Evolutionary conservation across 2,113 vertebrate genomes (phyloP).

Genomic region (Strigops habroptila): DNA sequence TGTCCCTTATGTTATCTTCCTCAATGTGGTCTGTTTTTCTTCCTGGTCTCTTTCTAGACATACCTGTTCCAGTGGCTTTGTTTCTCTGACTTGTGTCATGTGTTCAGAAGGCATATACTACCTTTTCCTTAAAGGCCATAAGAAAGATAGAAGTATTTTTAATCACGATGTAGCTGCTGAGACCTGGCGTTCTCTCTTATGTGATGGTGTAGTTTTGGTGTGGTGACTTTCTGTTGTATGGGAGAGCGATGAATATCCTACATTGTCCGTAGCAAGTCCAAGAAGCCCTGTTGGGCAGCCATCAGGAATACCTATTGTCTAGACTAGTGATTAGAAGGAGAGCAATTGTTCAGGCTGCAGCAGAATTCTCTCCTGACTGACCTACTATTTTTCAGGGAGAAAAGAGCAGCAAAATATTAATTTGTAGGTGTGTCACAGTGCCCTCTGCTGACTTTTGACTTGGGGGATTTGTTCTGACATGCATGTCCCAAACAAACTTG

Average conservation of each 20-base stretch:
- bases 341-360: background rate
- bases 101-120: background rate
- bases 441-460: background rate
- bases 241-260: background rate
- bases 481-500: background rate
- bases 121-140: background rate
- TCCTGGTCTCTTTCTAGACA: background rate
- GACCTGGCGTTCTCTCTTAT: background rate
- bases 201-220: background rate
- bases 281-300: background rate
- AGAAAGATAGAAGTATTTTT: background rate
- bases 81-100: background rate
- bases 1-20: background rate
- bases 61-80: background rate
- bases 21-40: background rate
- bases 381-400: background rate
- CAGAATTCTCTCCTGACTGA: background rate
- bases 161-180: background rate
- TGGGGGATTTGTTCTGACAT: background rate
- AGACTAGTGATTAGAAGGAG: background rate
- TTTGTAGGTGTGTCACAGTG: background rate
- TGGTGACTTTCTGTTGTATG: rapidly evolving
- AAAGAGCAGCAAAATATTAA: background rate
- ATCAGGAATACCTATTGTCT: background rate
- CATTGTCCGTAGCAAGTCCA: rapidly evolving